Evolutionary conservation across 2,113 vertebrate genomes (phyloP).

Genomic region (Notarius quadriscutis): DNA sequence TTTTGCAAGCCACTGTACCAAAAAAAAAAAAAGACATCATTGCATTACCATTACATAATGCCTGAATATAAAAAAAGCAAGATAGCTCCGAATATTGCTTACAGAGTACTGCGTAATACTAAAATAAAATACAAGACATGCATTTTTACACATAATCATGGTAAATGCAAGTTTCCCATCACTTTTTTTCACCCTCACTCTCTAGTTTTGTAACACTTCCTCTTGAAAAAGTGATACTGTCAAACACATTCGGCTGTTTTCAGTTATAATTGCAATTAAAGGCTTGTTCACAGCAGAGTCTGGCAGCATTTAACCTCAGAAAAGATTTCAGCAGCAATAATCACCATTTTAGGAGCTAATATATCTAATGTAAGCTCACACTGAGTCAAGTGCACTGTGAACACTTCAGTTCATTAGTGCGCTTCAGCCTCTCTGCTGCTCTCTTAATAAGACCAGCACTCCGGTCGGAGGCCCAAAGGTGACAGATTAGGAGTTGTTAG

Average conservation of each 20-base stretch:
- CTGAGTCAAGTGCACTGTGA: constrained; percentile 54
- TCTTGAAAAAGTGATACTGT: constrained; percentile 42
- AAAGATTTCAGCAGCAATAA: constrained; percentile 57
- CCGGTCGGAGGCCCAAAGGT: constrained; percentile 51
- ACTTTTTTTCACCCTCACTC: constrained; percentile 25
- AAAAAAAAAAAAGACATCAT: neutral
- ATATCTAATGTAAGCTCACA: constrained; percentile 60
- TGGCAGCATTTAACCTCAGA: constrained; percentile 63
- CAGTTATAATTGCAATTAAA: constrained; percentile 64
- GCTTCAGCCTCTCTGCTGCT: constrained; percentile 45
- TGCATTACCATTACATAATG: constrained; percentile 22
- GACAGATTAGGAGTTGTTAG: constrained; percentile 54
- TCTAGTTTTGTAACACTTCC: constrained; percentile 45
- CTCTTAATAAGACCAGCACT: constrained; percentile 53
- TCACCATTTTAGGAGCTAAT: constrained; percentile 66
- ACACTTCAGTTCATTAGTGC: constrained; percentile 63
- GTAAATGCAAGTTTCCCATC: neutral
- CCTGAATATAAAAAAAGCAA: neutral
- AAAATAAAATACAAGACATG: neutral
- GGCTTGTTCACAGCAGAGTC: constrained; percentile 60
- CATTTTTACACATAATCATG: constrained; percentile 15
- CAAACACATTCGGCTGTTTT: constrained; percentile 54
- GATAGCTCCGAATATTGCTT: neutral
- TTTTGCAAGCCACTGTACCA: too few species aligned
- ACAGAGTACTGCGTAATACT: neutral